Percentiles rank a stretch among this genome's conserved stretches.
Evolutionary conservation across 2,888 invertebrate species (phyloP).

Genomic region (Plagodis pulveraria): DNA sequence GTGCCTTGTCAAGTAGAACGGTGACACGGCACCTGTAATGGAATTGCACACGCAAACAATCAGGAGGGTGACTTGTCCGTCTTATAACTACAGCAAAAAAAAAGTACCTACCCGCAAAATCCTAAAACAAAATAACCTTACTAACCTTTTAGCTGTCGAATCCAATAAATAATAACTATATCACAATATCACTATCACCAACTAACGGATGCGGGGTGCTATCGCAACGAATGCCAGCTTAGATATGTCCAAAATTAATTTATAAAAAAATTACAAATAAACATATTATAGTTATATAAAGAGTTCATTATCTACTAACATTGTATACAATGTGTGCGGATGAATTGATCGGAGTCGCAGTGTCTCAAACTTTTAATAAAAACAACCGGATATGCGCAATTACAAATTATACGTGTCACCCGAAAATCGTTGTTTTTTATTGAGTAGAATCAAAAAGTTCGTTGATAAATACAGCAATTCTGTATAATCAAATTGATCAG

Average conservation of each 20-base stretch:
- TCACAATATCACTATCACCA: slow-evolving; percentile 44
- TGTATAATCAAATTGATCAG: no score
- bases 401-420: no score
- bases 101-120: no score
- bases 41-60: no score
- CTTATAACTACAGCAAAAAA: no score
- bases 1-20: no score
- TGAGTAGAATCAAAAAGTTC: no score
- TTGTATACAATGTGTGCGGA: slow-evolving; percentile 30
- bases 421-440: no score
- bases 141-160: slow-evolving; percentile 29
- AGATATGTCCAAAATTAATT: slow-evolving; percentile 52
- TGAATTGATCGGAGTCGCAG: slow-evolving; percentile 42
- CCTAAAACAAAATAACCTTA: neutral
- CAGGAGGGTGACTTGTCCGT: no score
- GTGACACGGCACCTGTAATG: no score
- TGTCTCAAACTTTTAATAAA: slow-evolving; percentile 55
- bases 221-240: slow-evolving; percentile 48
- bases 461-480: no score
- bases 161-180: slow-evolving; percentile 27
- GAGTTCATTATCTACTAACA: slow-evolving; percentile 49
- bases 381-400: no score
- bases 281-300: slow-evolving; percentile 48
- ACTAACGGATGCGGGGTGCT: slow-evolving; percentile 53
- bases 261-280: slow-evolving; percentile 38